Percentiles rank a stretch among this genome's conserved stretches.
Conservation (phyloP, 2,888 invertebrate species). For the Hyppa rectilinea region DNA sequence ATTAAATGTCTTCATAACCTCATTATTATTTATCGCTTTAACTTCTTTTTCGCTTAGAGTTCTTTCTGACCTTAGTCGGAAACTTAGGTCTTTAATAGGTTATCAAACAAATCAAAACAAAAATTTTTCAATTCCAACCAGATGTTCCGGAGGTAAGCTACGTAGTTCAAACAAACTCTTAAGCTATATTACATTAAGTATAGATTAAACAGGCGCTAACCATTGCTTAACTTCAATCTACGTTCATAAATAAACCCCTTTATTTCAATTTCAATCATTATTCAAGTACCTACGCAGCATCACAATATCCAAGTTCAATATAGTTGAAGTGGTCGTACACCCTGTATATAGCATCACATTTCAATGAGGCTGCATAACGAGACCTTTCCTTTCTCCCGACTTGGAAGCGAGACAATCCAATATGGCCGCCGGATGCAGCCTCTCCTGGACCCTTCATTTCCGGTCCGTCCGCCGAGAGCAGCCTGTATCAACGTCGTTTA, state of each 20-base stretch:
- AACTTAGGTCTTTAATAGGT: too few relatives aligned
- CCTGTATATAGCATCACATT: constrained; percentile 36
- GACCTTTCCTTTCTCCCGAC: constrained; percentile 57
- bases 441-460: constrained; percentile 73
- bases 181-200: too few relatives aligned
- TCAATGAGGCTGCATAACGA: constrained; percentile 57
- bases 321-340: constrained; percentile 1
- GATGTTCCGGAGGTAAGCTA: too few relatives aligned
- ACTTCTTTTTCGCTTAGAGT: too few relatives aligned
- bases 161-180: too few relatives aligned
- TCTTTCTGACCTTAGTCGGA: too few relatives aligned
- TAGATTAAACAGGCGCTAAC: not conserved
- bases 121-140: too few relatives aligned
- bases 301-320: constrained; percentile 5
- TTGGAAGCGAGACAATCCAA: constrained; percentile 61
- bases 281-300: not conserved
- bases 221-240: too few relatives aligned
- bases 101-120: too few relatives aligned
- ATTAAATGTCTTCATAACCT: too few relatives aligned
- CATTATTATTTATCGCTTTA: too few relatives aligned
- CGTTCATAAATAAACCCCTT: too few relatives aligned
- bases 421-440: constrained; percentile 70
- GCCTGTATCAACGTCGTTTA: constrained; percentile 45
- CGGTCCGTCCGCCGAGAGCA: constrained; percentile 58
- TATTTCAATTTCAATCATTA: not conserved